These are phyloP conservation scores for Porites cylindrica DNA, from an alignment of 92 coral and sea anemone species.

Conservation along the genomic window DNA sequence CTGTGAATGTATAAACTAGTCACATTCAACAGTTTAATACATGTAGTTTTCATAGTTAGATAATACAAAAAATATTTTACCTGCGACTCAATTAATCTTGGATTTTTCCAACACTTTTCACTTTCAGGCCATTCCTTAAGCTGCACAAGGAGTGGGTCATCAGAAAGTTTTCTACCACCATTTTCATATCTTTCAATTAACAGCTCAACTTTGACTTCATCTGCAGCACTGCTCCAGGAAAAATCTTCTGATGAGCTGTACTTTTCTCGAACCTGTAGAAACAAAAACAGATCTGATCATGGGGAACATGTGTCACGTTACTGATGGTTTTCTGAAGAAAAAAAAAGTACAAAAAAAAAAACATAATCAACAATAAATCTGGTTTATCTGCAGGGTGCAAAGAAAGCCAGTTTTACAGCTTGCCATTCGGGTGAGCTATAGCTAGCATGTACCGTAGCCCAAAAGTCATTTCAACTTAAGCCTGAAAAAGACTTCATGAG, in stretches of 20 bases:
- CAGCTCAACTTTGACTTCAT: slow-evolving; percentile 83
- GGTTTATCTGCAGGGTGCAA: too few relatives aligned
- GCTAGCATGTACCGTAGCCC: too few relatives aligned
- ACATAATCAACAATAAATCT: too few relatives aligned
- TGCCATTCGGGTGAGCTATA: too few relatives aligned
- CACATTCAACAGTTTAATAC: not conserved
- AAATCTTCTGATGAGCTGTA: slow-evolving; percentile 54
- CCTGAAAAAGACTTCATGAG: too few relatives aligned
- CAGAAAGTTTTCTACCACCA: slow-evolving; percentile 59
- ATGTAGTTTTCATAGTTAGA: not conserved
- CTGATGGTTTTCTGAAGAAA: not conserved
- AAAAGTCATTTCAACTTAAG: too few relatives aligned
- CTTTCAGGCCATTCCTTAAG: slow-evolving; percentile 84
- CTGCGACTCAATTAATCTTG: slow-evolving; percentile 74
- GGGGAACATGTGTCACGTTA: not conserved
- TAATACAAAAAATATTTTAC: slow-evolving; percentile 11
- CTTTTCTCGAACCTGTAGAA: slow-evolving; percentile 78
- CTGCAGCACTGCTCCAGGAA: slow-evolving; percentile 88
- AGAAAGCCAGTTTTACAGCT: too few relatives aligned
- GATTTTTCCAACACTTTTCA: slow-evolving; percentile 64
- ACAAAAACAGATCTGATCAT: not conserved
- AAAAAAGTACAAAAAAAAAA: too few relatives aligned
- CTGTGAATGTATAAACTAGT: too few relatives aligned
- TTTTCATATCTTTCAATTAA: slow-evolving; percentile 67
- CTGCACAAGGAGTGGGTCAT: slow-evolving; percentile 76